phyloP scores from a whole-genome alignment of 1,140 invertebrate genomes.

The Vollenhovia emeryi region DNA sequence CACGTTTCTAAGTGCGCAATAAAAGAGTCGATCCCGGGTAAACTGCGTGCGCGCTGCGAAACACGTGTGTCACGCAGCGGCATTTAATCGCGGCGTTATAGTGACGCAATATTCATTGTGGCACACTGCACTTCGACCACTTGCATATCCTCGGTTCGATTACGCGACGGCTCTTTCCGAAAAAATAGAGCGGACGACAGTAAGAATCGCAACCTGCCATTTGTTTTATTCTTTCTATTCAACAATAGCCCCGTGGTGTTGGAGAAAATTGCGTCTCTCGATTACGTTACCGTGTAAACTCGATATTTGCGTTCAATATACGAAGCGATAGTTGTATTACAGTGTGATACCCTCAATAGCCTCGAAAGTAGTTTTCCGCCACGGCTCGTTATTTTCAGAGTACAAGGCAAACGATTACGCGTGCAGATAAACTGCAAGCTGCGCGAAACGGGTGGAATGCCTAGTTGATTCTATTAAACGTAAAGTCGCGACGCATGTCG shows the following conservation, averaged over 20 bases:
- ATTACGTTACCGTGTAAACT: neutral
- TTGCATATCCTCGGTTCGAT: conserved; percentile 19
- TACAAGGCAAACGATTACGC: conserved; percentile 3
- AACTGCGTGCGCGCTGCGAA: neutral
- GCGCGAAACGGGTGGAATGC: neutral
- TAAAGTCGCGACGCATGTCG: conserved; percentile 12
- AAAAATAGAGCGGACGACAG: conserved; percentile 5
- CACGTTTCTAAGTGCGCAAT: conserved; percentile 66
- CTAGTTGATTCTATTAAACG: conserved; percentile 36
- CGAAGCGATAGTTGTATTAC: neutral
- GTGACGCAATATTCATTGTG: conserved; percentile 35
- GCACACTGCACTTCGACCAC: neutral
- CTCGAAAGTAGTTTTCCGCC: conserved; percentile 21
- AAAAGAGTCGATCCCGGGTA: conserved; percentile 62
- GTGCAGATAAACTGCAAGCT: conserved; percentile 41
- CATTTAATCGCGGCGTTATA: neutral
- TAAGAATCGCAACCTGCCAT: neutral
- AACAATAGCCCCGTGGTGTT: neutral
- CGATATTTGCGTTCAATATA: neutral
- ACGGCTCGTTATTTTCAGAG: conserved; percentile 7
- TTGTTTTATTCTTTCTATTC: neutral
- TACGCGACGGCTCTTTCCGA: neutral
- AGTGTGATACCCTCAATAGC: neutral
- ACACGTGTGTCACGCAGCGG: neutral
- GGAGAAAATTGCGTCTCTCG: conserved; percentile 5